Evolutionary conservation across 2,888 invertebrate species (phyloP).

Genomic region (Dolichopus griseipennis): DNA sequence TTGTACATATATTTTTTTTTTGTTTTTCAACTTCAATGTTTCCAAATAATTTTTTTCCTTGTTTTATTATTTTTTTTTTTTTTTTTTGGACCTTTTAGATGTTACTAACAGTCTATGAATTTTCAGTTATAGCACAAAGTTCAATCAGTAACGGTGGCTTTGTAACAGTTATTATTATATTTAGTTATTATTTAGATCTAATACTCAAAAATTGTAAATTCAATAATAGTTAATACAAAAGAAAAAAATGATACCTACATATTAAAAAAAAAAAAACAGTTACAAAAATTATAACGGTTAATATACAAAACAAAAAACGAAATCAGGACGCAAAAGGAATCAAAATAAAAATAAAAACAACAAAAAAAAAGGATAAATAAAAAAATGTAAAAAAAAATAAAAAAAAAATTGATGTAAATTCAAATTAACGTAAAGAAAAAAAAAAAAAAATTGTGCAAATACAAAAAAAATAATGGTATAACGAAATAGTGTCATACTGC

Average conservation of each 20-base stretch:
- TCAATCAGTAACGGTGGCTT: slow-evolving; percentile 6
- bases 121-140: slow-evolving; percentile 6
- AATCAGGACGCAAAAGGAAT: not conserved
- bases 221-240: too few relatives aligned
- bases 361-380: too few relatives aligned
- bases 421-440: too few relatives aligned
- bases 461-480: too few relatives aligned
- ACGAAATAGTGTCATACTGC: too few relatives aligned
- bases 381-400: too few relatives aligned
- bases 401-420: too few relatives aligned
- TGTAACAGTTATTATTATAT: not conserved
- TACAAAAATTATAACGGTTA: too few relatives aligned
- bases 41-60: not conserved
- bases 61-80: not conserved
- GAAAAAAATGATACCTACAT: not conserved
- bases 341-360: too few relatives aligned
- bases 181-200: too few relatives aligned
- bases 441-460: too few relatives aligned
- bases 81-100: not conserved
- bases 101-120: not conserved
- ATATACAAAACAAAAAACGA: not conserved
- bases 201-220: not conserved
- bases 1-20: not conserved
- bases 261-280: too few relatives aligned
- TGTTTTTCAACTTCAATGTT: not conserved